Percentiles rank a stretch among this genome's conserved stretches.
Conservation (phyloP, 2,888 invertebrate genomes). For the Laspeyria flexula region DNA sequence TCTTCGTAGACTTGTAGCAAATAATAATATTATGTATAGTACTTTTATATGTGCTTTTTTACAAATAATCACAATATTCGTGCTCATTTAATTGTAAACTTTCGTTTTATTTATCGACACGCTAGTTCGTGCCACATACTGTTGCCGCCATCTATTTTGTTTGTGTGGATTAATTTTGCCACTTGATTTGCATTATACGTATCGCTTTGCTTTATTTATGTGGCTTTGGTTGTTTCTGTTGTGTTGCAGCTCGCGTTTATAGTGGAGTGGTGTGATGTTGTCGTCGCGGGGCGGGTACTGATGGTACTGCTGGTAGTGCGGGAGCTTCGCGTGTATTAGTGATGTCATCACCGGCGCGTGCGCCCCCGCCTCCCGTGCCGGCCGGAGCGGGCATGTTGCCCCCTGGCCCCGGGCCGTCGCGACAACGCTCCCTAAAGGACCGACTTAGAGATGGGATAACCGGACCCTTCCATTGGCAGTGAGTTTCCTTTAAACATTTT, state of each 20-base stretch:
- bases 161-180: slow-evolving; percentile 41
- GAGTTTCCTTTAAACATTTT: slow-evolving; percentile 76
- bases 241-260: slow-evolving; percentile 81
- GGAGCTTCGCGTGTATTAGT: slow-evolving; percentile 43
- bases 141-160: slow-evolving; percentile 36
- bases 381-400: slow-evolving; percentile 80
- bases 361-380: slow-evolving; percentile 64
- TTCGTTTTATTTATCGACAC: slow-evolving; percentile 4
- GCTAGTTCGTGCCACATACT: slow-evolving; percentile 6
- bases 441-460: slow-evolving; percentile 92
- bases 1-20: background rate
- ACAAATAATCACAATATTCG: slow-evolving; percentile 2
- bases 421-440: slow-evolving; percentile 92
- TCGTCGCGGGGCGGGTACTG: slow-evolving; percentile 58
- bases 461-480: slow-evolving; percentile 93
- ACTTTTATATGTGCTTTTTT: background rate
- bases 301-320: slow-evolving; percentile 60
- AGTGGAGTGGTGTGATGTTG: slow-evolving; percentile 77
- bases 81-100: background rate
- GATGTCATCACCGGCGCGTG: slow-evolving; percentile 79
- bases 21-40: background rate
- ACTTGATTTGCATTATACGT: slow-evolving; percentile 50
- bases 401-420: slow-evolving; percentile 86
- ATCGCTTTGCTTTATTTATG: slow-evolving; percentile 78
- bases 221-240: slow-evolving; percentile 79